phyloP scores from a whole-genome alignment of 1,140 invertebrate genomes.

The Nylanderia fulva region DNA sequence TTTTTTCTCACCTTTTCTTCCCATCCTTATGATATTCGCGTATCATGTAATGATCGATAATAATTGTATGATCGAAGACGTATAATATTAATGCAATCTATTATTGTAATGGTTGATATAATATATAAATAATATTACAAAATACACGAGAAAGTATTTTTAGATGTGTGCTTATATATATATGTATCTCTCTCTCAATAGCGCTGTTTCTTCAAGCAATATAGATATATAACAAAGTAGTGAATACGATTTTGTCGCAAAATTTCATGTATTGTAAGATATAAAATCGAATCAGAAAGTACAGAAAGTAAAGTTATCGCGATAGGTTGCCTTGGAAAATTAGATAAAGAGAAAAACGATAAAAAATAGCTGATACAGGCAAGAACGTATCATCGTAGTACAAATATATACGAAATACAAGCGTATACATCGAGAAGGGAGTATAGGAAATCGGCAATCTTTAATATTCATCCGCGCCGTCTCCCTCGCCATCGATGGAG shows the following conservation, averaged over 20 bases:
- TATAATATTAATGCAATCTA: conserved; percentile 74
- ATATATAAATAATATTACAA: conserved; percentile 67
- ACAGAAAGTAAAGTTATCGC: neutral
- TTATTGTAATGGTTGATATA: conserved; percentile 69
- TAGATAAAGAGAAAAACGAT: neutral
- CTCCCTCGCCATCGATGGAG: conserved; percentile 63
- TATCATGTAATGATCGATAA: conserved; percentile 69
- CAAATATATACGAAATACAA: conserved; percentile 10
- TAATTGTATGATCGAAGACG: conserved; percentile 74
- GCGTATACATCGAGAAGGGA: neutral
- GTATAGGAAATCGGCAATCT: neutral
- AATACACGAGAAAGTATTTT: conserved; percentile 69
- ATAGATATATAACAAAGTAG: conserved; percentile 1
- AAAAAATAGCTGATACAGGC: neutral
- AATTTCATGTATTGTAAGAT: neutral
- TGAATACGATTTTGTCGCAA: neutral
- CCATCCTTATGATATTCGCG: conserved; percentile 29
- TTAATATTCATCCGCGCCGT: conserved; percentile 66
- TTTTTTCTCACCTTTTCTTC: conserved; percentile 24
- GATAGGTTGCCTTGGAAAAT: conserved; percentile 6
- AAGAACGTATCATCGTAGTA: conserved; percentile 10
- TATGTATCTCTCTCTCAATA: neutral
- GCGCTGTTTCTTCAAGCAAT: neutral
- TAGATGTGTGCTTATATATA: conserved; percentile 52
- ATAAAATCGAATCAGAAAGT: neutral